Base-by-base conservation (phyloP, 2,888 invertebrate genomes). In the Oeneis ivallda region DNA sequence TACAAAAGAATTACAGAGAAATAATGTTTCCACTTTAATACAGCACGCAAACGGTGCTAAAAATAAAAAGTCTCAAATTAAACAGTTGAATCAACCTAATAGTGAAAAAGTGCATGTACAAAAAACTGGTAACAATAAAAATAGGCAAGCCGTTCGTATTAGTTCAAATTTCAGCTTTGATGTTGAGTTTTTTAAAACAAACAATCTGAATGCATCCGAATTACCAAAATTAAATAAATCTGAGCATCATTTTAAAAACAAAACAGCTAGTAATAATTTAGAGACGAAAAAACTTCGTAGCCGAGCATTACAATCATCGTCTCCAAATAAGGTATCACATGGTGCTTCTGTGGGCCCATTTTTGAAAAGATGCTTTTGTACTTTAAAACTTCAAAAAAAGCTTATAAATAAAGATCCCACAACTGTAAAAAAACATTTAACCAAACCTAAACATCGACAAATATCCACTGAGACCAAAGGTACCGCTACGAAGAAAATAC, bases 321-420 rank as follows among this genome's bases (percentile, higher is more conserved):
- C 15, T 19, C 11, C 41, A 34, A 49, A 66, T 65, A 69, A 67
- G 6, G 70, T 74, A 45, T 61, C 75, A 11, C 72, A 50, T 62
- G 68, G 67, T 13, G 72, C 74, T 34, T 64, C 70, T 2, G 66
- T 68, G 59, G 62, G 68, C 7, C 70, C 72, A 57, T 57, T 70
- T 45, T 65, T 77, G 52, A 77, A 75, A 61, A 72, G 75, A 37
- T 78, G 77, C 67, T 76, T 76, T 67, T 77, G 77, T 69, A 77
- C 76, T 13, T 70, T 79, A 54, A 74, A 72, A 64, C 64, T 76
- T 34, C 75, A 76, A 26, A 73, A 71, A 52, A 45, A 45, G 37
- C 41, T 49, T 52, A 32, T 17, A 3, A 15, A 37, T 49, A 57
- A 32, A 67, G 59, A 45, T 32, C 61, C 63, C 4, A 26, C 52